phyloP scores from a whole-genome alignment of 2,888 invertebrate species.

The Eupithecia subfuscata region DNA sequence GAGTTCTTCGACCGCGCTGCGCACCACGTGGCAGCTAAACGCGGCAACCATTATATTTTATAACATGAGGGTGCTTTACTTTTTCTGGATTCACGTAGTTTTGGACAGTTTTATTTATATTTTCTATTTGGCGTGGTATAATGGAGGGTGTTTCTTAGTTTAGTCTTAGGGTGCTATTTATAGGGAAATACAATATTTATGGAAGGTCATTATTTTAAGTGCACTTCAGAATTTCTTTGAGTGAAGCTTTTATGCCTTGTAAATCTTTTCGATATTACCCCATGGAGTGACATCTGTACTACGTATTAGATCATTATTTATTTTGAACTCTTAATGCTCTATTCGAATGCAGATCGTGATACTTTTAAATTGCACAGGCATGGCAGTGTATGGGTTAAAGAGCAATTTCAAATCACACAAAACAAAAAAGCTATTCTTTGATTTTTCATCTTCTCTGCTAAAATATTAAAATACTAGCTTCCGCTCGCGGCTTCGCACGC shows the following conservation, averaged over 20 bases:
- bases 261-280: neutral
- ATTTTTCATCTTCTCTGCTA: neutral
- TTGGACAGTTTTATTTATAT: slow-evolving; percentile 32
- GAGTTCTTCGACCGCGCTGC: slow-evolving; percentile 51
- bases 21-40: slow-evolving; percentile 61
- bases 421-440: neutral
- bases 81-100: slow-evolving; percentile 33
- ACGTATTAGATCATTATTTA: neutral
- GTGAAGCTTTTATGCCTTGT: slow-evolving; percentile 20
- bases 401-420: neutral
- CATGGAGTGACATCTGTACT: slow-evolving; percentile 1
- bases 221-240: neutral
- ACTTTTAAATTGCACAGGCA: neutral
- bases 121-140: slow-evolving; percentile 26
- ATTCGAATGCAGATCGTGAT: neutral
- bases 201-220: slow-evolving; percentile 17
- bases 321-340: neutral
- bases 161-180: slow-evolving; percentile 22
- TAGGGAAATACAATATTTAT: slow-evolving; percentile 18
- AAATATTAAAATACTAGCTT: neutral
- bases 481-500: too few species aligned
- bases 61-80: slow-evolving; percentile 50
- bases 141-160: slow-evolving; percentile 24
- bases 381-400: neutral
- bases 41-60: slow-evolving; percentile 58